Evolutionary conservation across 2,888 invertebrate genomes (phyloP).

Genomic region (Dorcus hopei): DNA sequence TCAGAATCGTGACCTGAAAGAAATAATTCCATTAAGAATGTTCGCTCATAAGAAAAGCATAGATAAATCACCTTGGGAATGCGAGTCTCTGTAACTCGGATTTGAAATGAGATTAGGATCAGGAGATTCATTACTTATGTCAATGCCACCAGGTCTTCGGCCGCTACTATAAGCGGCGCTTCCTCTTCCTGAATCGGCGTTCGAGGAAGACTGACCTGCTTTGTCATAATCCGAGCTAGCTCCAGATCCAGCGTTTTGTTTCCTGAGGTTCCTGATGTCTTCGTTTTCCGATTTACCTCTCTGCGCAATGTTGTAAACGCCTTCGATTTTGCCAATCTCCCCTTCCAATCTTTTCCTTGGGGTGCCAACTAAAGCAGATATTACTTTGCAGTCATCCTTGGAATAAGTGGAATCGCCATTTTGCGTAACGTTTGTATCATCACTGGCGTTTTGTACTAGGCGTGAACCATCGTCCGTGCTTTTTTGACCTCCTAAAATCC

Average conservation of each 20-base stretch:
- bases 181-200: conserved; percentile 77
- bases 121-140: conserved; percentile 58
- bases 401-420: conserved; percentile 12
- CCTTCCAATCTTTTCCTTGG: conserved; percentile 42
- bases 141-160: conserved; percentile 55
- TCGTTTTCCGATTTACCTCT: conserved; percentile 52
- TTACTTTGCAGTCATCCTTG: conserved; percentile 34
- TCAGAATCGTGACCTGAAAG: conserved; percentile 62
- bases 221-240: conserved; percentile 75
- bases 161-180: conserved; percentile 78
- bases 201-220: conserved; percentile 68
- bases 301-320: conserved; percentile 58
- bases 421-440: conserved; percentile 19
- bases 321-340: conserved; percentile 50
- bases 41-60: neutral
- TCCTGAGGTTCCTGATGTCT: conserved; percentile 43
- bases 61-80: conserved; percentile 22
- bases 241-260: conserved; percentile 56
- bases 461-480: conserved; percentile 13
- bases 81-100: conserved; percentile 35
- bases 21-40: neutral
- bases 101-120: conserved; percentile 49
- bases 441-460: conserved; percentile 13
- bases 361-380: conserved; percentile 41
- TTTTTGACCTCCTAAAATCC: conserved; percentile 5